Base-by-base conservation (phyloP, 2,888 invertebrate genomes). In the Celastrina argiolus region DNA sequence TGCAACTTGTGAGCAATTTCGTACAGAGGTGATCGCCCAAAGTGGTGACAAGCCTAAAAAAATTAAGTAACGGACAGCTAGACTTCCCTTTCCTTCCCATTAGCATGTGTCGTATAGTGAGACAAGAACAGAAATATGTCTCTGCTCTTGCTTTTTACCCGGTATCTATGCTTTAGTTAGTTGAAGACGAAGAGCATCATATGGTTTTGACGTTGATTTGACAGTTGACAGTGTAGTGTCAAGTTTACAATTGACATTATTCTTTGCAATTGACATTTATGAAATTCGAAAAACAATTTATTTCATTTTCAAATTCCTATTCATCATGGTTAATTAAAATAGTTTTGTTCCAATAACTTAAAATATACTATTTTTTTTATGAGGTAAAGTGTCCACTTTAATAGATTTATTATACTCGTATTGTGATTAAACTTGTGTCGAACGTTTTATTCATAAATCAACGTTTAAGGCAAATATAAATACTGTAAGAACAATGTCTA, bases 401-500 rank as follows among this genome's bases (percentile, higher is more conserved):
- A n/a, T 18, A 51, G 10, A 22, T 6, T 4, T 16, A 10, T 22
- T 12, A 51, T 1, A 12, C 22, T 18, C 2, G 26, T 26, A 12
- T 51, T 51, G 1, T 14, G 12, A 26, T 12, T n/a, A 3, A 42
- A 18, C 45, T 18, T 5, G 22, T 26, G 51, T 1, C 0, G 22
- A 14, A 22, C 5, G 22, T 26, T 51, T 51, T 5, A 51, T 51
- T 51, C 51, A 51, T 18, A 51, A 51, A 51, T 51, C 22, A 12
- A 12, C 51, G 22, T 12, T 26, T 12, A 12, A 10, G 26, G 14
- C 51, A 12, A 51, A 22, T 12, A 3, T 22, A 14, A 22, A 3
- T 22, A 14, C 26, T 26, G 22, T 22, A 12, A 26, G 26, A 51
- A 69, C 45, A 34, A 81, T 85, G 81, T 74, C 78, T 42, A 89